These are phyloP conservation scores for Grammomys surdaster DNA, from an alignment of 2,113 vertebrate genomes.

Conservation along the genomic window DNA sequence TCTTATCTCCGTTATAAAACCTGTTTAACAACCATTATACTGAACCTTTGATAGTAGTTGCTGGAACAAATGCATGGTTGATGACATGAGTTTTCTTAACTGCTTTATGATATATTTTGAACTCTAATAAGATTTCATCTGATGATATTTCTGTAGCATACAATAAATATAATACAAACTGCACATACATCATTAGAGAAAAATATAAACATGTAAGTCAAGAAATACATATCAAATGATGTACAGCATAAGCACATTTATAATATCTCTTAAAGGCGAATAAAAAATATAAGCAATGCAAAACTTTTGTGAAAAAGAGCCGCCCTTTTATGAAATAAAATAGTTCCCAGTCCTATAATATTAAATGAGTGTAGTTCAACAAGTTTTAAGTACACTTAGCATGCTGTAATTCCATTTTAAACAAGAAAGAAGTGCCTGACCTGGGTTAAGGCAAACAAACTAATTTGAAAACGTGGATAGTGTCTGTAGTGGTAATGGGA, in stretches of 20 bases:
- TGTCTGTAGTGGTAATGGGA: not conserved
- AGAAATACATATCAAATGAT: not conserved
- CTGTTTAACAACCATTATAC: not conserved
- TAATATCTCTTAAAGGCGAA: not conserved
- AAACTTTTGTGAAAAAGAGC: not conserved
- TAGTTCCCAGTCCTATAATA: not conserved
- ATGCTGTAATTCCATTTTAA: not conserved
- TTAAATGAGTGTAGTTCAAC: conserved; percentile 11
- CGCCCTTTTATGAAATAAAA: not conserved
- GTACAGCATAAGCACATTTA: too few species aligned
- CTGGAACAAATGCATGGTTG: not conserved
- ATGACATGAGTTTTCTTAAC: not conserved
- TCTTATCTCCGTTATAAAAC: not conserved
- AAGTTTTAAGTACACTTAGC: conserved; percentile 17
- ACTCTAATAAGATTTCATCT: not conserved
- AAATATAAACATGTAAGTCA: not conserved
- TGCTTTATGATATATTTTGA: not conserved
- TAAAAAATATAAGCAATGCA: not conserved
- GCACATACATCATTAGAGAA: not conserved
- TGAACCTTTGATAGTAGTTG: not conserved
- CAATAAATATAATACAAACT: not conserved
- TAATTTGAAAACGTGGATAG: not conserved
- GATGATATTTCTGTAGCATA: too few species aligned
- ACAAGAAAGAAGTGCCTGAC: not conserved
- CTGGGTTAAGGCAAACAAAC: not conserved